phyloP scores from a whole-genome alignment of 1,140 invertebrate species.

The Cyclargus thomasi region DNA sequence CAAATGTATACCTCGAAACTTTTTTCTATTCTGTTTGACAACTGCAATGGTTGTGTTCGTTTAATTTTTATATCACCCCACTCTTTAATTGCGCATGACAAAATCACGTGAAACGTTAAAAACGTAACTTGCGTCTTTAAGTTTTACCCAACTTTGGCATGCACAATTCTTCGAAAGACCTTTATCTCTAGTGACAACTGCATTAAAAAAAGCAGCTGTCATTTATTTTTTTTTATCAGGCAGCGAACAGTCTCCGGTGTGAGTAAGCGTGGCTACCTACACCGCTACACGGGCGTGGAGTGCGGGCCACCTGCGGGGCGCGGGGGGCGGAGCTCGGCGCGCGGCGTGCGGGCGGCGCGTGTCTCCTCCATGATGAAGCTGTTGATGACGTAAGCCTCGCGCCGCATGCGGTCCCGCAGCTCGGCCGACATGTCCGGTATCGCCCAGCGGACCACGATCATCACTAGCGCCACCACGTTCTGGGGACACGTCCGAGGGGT shows the following conservation, averaged over 20 bases:
- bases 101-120: too few relatives aligned
- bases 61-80: too few relatives aligned
- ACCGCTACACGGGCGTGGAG: slow-evolving; percentile 41
- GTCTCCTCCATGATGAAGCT: slow-evolving; percentile 87
- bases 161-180: too few relatives aligned
- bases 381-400: slow-evolving; percentile 92
- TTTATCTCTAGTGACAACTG: too few relatives aligned
- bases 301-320: slow-evolving; percentile 22
- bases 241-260: slow-evolving; percentile 43
- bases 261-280: slow-evolving; percentile 47
- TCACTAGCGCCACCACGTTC: slow-evolving; percentile 89
- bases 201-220: too few relatives aligned
- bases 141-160: too few relatives aligned
- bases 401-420: slow-evolving; percentile 85
- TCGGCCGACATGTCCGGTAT: slow-evolving; percentile 90
- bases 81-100: too few relatives aligned
- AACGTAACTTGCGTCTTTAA: too few relatives aligned
- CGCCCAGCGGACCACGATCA: slow-evolving; percentile 89
- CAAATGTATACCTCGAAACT: too few relatives aligned
- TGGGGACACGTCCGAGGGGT: slow-evolving; percentile 43
- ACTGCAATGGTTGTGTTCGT: too few relatives aligned
- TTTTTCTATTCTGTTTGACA: too few relatives aligned
- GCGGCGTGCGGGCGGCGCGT: slow-evolving; percentile 40
- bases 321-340: slow-evolving; percentile 27
- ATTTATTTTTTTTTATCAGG: slow-evolving; percentile 9